Percentiles rank a stretch among this genome's conserved stretches.
phyloP scores from a whole-genome alignment of 1,140 invertebrate genomes.

The Drosophila repletoides region DNA sequence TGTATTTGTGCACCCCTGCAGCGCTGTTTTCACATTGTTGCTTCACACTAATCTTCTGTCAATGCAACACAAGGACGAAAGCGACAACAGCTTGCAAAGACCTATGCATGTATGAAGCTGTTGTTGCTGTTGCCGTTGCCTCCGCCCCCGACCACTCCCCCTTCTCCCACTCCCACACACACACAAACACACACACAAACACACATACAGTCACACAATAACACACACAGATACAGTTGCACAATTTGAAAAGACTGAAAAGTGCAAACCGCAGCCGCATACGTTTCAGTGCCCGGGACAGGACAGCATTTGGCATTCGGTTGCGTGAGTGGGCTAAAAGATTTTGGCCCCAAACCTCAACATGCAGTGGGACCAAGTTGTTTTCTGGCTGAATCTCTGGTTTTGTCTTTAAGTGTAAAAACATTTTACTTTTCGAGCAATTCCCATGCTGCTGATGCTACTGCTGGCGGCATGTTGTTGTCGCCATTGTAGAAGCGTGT shows the following conservation, averaged over 20 bases:
- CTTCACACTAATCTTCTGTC: constrained; percentile 79
- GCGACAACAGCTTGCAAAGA: constrained; percentile 74
- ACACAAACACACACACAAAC: constrained; percentile 6
- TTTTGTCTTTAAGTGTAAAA: constrained; percentile 81
- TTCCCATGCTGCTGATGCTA: constrained; percentile 22
- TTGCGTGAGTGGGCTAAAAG: constrained; percentile 39
- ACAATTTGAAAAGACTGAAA: constrained; percentile 72
- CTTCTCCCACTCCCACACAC: too few relatives aligned
- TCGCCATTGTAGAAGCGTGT: constrained; percentile 72
- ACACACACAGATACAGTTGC: constrained; percentile 30
- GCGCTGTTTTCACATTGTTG: constrained; percentile 79
- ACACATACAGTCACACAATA: neutral
- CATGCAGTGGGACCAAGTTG: constrained; percentile 35
- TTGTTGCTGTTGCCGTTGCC: constrained; percentile 17
- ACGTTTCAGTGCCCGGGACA: constrained; percentile 59
- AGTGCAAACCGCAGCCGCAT: constrained; percentile 76
- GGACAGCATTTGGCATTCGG: constrained; percentile 20
- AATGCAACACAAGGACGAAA: constrained; percentile 74
- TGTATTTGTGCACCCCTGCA: constrained; percentile 50
- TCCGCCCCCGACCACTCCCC: too few relatives aligned
- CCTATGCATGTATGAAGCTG: constrained; percentile 14
- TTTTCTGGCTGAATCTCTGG: constrained; percentile 66
- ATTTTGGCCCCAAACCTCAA: constrained; percentile 43
- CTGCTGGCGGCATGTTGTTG: constrained; percentile 66
- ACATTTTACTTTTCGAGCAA: constrained; percentile 76